Conservation (phyloP, 2,113 vertebrate species). For the Ondatra zibethicus region DNA sequence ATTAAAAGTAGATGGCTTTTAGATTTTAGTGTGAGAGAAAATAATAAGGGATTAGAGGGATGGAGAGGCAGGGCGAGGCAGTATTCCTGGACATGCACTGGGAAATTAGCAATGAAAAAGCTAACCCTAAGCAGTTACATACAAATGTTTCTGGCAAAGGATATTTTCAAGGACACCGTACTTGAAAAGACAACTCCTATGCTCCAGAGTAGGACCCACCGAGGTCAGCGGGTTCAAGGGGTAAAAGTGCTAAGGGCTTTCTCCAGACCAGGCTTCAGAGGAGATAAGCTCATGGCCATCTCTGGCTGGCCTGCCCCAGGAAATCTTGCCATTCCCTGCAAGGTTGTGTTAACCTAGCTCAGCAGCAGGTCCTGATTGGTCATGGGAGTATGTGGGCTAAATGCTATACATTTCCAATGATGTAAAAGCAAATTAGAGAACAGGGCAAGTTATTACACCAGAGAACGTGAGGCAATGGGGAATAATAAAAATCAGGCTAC, state of each 20-base stretch:
- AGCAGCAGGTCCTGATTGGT: slow-evolving; percentile 71
- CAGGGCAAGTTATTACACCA: slow-evolving; percentile 85
- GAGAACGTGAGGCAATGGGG: slow-evolving; percentile 84
- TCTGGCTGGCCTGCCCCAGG: slow-evolving; percentile 81
- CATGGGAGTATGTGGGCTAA: slow-evolving; percentile 85
- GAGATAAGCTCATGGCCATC: slow-evolving; percentile 86
- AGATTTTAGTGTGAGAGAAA: slow-evolving; percentile 38
- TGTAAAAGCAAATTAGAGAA: slow-evolving; percentile 86
- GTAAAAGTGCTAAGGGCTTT: slow-evolving; percentile 84
- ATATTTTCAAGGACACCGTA: slow-evolving; percentile 77
- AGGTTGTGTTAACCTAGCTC: slow-evolving; percentile 72
- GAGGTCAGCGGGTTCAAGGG: slow-evolving; percentile 79
- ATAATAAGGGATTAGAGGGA: background rate
- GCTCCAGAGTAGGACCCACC: slow-evolving; percentile 66
- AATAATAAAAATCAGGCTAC: slow-evolving; percentile 88
- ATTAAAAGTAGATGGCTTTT: slow-evolving; percentile 2
- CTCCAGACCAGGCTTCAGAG: slow-evolving; percentile 82
- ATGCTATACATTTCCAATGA: slow-evolving; percentile 86
- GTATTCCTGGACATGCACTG: slow-evolving; percentile 41
- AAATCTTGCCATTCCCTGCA: slow-evolving; percentile 78
- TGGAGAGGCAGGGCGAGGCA: background rate
- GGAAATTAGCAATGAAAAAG: slow-evolving; percentile 70
- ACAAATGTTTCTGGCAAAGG: slow-evolving; percentile 74
- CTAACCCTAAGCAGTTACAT: slow-evolving; percentile 72
- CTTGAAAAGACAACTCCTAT: slow-evolving; percentile 77